phyloP scores from a whole-genome alignment of 2,797 vertebrate genomes.

The Tokudaia muenninki region DNA sequence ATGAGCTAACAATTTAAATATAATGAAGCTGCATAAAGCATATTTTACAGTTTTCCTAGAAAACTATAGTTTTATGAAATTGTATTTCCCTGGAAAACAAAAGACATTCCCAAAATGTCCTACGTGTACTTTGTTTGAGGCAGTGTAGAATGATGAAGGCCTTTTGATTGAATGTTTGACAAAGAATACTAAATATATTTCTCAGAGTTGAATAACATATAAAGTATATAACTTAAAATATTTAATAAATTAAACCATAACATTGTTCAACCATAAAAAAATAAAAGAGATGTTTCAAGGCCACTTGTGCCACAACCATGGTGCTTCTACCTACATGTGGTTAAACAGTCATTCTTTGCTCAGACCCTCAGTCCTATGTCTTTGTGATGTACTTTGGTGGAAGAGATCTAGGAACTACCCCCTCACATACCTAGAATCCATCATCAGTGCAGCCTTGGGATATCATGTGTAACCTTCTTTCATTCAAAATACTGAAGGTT shows the following conservation, averaged over 20 bases:
- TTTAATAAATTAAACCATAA: background rate
- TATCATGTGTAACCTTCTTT: constrained; percentile 56
- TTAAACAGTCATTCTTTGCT: background rate
- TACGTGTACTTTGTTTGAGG: background rate
- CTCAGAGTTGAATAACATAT: background rate
- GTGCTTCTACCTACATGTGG: background rate
- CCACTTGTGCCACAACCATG: background rate
- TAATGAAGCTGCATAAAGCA: background rate
- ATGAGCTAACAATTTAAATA: background rate
- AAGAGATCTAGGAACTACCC: background rate
- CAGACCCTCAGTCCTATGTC: background rate
- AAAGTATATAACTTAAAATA: background rate
- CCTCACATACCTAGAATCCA: background rate
- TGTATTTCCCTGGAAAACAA: background rate
- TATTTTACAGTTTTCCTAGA: background rate
- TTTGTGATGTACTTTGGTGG: background rate
- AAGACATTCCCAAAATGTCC: background rate
- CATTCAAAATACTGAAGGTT: constrained; percentile 63
- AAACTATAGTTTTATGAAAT: background rate
- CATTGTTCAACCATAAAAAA: background rate
- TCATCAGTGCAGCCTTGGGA: constrained; percentile 71
- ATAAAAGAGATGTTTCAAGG: background rate
- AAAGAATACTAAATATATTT: background rate
- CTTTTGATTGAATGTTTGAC: background rate
- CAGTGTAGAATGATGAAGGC: background rate